Base-by-base conservation (phyloP, 1,140 invertebrate genomes). In the Leptinotarsa texana region DNA sequence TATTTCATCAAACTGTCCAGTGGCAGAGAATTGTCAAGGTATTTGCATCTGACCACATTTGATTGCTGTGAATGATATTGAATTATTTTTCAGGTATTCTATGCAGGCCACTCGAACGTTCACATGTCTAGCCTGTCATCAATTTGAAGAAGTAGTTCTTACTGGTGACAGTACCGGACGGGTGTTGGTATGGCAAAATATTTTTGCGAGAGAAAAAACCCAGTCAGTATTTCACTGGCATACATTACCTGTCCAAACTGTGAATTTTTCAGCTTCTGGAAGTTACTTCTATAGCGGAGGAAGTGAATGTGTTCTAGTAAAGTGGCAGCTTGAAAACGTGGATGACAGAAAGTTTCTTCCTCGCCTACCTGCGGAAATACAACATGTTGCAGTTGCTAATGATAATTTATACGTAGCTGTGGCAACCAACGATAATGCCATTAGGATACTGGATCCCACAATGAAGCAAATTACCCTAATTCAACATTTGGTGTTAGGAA, bases 191-290 rank as follows among this genome's bases (percentile, higher is more conserved):
- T 94, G 92, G 91, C 89, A 87, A 77, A 86, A 89, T 74, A 84
- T 91, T 75, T 87, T 85, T 77, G 80, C 66, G 49, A 82, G 67
- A 51, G 76, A 75, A 78, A 72, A 81, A 78, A 84, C 87, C 24
- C 87, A 88, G 81, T 85, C 89, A 13, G 85, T 90, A 21, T 91
- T 90, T 80, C 94, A 96, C 83, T 96, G 95, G 95, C 95, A 96
- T 85, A 89, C 90, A 17, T 86, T 94, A 73, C 89, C 92, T 73
- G 91, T 95, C 1, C 87, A 88, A 62, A 90, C 91, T 82, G 82
- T 96, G 18, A 85, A 85, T 5, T 95, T 95, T 82, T 91, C 93
- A 51, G 82, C 86, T 72, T 89, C 90, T 77, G 94, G 94, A 87
- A 86, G 86, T 63, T 80, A 83, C 74, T 85, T 96, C 81, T 92